Evolutionary conservation across 2,888 invertebrate genomes (phyloP).

Genomic region (Eupithecia centaureata): DNA sequence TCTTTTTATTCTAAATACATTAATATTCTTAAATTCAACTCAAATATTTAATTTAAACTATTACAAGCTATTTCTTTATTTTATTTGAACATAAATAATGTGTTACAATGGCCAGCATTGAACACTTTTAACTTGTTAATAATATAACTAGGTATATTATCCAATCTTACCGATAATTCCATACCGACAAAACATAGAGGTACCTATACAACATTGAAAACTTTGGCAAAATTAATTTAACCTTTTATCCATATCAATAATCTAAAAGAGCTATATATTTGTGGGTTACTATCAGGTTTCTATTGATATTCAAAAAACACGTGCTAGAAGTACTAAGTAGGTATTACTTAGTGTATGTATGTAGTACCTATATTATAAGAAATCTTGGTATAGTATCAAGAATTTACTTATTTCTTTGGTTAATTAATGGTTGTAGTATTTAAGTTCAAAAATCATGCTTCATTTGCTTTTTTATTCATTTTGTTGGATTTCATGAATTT

Average conservation of each 20-base stretch:
- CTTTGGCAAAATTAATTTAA: conserved; percentile 61
- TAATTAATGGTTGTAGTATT: not conserved
- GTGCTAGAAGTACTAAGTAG: not conserved
- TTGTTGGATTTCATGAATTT: not conserved
- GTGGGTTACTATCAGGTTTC: not conserved
- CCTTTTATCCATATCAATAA: conserved; percentile 46
- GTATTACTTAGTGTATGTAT: not conserved
- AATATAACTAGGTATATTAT: conserved; percentile 78
- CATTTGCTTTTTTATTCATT: not conserved
- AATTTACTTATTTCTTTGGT: conserved; percentile 26
- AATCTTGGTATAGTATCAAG: not conserved
- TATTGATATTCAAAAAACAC: conserved; percentile 35
- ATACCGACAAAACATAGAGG: conserved; percentile 73
- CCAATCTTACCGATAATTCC: conserved; percentile 79
- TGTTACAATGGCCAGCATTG: conserved; percentile 84
- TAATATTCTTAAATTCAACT: conserved; percentile 83
- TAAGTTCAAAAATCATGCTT: not conserved
- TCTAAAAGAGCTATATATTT: conserved; percentile 50
- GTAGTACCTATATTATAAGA: not conserved
- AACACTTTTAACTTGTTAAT: conserved; percentile 80
- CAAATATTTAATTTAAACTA: conserved; percentile 83
- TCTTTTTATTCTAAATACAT: conserved; percentile 85
- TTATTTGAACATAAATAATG: conserved; percentile 80
- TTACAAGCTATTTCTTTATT: conserved; percentile 80
- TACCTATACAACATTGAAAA: conserved; percentile 66